These are phyloP conservation scores for Nettapus auritus DNA, from an alignment of 2,113 vertebrate genomes.

Conservation along the genomic window DNA sequence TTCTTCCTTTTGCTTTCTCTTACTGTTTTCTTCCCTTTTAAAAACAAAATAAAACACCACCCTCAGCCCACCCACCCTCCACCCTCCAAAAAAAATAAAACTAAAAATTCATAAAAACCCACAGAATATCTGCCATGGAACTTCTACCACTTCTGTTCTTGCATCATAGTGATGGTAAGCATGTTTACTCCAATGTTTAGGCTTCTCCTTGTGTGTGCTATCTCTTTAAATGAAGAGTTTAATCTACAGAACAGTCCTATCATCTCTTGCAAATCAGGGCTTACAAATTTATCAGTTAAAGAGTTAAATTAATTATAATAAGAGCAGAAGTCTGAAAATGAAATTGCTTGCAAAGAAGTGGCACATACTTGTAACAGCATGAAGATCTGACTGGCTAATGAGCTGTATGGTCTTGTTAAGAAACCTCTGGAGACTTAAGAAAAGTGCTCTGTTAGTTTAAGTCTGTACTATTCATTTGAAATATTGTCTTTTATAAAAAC, in stretches of 20 bases:
- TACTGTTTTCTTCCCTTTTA: too few relatives aligned
- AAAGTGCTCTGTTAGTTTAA: background rate
- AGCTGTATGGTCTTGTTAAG: background rate
- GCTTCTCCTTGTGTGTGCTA: background rate
- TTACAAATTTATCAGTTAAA: background rate
- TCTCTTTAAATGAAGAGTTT: background rate
- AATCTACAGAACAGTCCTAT: background rate
- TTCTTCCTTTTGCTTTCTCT: background rate
- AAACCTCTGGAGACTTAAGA: background rate
- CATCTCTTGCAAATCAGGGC: background rate
- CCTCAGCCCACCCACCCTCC: too few relatives aligned
- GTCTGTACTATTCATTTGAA: background rate
- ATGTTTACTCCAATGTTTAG: background rate
- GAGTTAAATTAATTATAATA: background rate
- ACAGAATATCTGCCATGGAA: background rate
- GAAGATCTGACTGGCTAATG: background rate
- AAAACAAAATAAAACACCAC: too few relatives aligned
- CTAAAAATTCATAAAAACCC: background rate
- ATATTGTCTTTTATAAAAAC: background rate
- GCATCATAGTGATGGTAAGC: accelerated
- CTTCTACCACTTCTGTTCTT: background rate
- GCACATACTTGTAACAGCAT: background rate
- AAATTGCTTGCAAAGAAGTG: background rate
- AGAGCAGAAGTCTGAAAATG: background rate
- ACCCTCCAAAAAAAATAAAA: too few relatives aligned